Percentiles rank a stretch among this genome's conserved stretches.
phyloP scores from a whole-genome alignment of 2,113 vertebrate species.

The Phalacrocorax brasilianus region DNA sequence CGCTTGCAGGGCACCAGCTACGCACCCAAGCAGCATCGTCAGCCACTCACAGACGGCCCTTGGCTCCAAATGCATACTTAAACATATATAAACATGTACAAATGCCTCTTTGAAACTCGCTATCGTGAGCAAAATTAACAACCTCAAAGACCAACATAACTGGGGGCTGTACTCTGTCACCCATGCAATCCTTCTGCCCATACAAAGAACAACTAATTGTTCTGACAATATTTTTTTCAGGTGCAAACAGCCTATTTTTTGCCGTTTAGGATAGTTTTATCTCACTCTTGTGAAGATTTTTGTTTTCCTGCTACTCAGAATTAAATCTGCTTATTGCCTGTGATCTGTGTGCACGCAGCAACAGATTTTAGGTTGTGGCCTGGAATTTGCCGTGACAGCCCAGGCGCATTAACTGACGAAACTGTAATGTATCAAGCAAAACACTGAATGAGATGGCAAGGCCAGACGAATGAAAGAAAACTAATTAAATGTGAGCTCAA shows the following conservation, averaged over 20 bases:
- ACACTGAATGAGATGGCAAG: neutral
- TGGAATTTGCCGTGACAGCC: neutral
- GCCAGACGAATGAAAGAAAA: neutral
- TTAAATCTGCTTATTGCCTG: neutral
- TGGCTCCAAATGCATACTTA: neutral
- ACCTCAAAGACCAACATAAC: neutral
- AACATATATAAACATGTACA: neutral
- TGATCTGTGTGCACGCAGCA: fast-evolving
- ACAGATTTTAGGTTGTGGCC: neutral
- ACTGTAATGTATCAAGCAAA: neutral
- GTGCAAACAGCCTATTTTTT: neutral
- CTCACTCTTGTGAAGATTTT: neutral
- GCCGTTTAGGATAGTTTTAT: neutral
- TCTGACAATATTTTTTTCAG: neutral
- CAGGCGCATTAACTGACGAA: neutral
- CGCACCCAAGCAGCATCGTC: fast-evolving
- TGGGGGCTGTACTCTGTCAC: too few species aligned
- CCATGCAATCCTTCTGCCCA: neutral
- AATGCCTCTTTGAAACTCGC: neutral
- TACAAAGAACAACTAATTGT: neutral
- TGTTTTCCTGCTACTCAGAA: neutral
- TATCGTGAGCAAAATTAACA: fast-evolving
- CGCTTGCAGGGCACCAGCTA: neutral
- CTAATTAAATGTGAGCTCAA: neutral
- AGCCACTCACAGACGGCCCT: neutral